Percentiles rank a stretch among this genome's conserved stretches.
Conservation (phyloP, 2,113 vertebrate species). For the Salvelinus fontinalis region DNA sequence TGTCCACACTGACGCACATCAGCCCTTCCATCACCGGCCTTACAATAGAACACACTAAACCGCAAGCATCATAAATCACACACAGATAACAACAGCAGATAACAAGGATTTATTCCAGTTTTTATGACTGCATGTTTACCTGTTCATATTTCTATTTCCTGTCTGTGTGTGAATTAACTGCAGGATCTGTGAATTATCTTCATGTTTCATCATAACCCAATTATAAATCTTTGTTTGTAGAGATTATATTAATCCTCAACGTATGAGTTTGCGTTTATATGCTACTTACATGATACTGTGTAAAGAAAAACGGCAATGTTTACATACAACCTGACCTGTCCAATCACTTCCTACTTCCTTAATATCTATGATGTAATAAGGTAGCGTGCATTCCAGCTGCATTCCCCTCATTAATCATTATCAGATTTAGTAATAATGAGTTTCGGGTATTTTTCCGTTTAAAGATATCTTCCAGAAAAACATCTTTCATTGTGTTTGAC, state of each 20-base stretch:
- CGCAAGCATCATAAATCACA: slow-evolving; percentile 61
- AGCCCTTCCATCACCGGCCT: slow-evolving; percentile 50
- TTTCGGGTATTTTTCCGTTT: neutral
- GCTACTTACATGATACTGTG: too few species aligned
- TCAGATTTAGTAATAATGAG: neutral
- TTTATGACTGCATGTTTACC: neutral
- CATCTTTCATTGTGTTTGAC: neutral
- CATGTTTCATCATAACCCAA: slow-evolving; percentile 19
- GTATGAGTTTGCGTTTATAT: too few species aligned
- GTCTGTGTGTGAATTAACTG: slow-evolving; percentile 47
- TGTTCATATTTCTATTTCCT: slow-evolving; percentile 47
- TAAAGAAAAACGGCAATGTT: too few species aligned
- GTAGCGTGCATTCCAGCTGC: neutral
- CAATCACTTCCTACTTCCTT: neutral
- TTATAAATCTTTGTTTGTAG: too few species aligned
- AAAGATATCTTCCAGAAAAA: neutral
- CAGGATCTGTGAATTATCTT: slow-evolving; percentile 31
- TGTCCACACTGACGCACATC: slow-evolving; percentile 69
- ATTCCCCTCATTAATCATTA: neutral
- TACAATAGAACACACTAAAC: slow-evolving; percentile 66
- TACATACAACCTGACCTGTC: neutral
- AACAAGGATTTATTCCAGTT: neutral
- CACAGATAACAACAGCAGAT: slow-evolving; percentile 51
- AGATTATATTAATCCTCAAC: too few species aligned
- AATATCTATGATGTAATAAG: neutral